Evolutionary conservation across 1,140 invertebrate species (phyloP).

Genomic region (Lerema accius): DNA sequence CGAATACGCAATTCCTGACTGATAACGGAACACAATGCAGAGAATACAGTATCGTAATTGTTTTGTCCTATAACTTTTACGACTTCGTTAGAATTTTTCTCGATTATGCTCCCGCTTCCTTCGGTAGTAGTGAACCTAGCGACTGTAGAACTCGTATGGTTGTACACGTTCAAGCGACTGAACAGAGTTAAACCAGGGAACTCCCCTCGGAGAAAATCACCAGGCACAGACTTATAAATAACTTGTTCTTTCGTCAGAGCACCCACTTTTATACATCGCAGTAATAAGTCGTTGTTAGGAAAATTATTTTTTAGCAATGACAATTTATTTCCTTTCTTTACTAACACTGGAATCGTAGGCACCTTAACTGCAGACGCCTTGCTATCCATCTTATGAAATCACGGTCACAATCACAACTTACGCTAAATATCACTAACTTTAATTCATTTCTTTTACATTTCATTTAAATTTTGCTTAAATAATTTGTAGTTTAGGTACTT

Average conservation of each 20-base stretch:
- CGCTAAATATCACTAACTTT: background rate
- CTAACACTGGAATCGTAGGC: slow-evolving; percentile 34
- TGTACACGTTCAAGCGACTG: slow-evolving; percentile 46
- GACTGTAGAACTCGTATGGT: slow-evolving; percentile 49
- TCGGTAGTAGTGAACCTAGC: slow-evolving; percentile 39
- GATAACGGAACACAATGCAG: slow-evolving; percentile 55
- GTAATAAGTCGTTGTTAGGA: slow-evolving; percentile 17
- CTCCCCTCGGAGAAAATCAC: slow-evolving; percentile 56
- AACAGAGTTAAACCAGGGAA: slow-evolving; percentile 49
- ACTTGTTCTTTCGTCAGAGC: slow-evolving; percentile 50
- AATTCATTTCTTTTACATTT: background rate
- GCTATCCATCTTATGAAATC: background rate
- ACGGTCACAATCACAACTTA: background rate
- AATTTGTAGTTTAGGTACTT: too few relatives aligned
- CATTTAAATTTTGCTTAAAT: too few relatives aligned
- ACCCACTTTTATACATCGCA: slow-evolving; percentile 23
- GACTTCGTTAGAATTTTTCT: slow-evolving; percentile 55
- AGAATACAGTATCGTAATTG: slow-evolving; percentile 59
- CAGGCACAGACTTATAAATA: slow-evolving; percentile 49
- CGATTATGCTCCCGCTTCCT: slow-evolving; percentile 18
- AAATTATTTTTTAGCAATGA: slow-evolving; percentile 20
- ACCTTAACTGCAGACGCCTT: background rate
- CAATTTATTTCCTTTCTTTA: slow-evolving; percentile 40
- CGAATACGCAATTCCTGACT: slow-evolving; percentile 56
- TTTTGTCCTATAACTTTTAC: slow-evolving; percentile 59